Percentiles rank a stretch among this genome's conserved stretches.
phyloP scores from a whole-genome alignment of 2,888 invertebrate species.

The Argyresthia goedartella region DNA sequence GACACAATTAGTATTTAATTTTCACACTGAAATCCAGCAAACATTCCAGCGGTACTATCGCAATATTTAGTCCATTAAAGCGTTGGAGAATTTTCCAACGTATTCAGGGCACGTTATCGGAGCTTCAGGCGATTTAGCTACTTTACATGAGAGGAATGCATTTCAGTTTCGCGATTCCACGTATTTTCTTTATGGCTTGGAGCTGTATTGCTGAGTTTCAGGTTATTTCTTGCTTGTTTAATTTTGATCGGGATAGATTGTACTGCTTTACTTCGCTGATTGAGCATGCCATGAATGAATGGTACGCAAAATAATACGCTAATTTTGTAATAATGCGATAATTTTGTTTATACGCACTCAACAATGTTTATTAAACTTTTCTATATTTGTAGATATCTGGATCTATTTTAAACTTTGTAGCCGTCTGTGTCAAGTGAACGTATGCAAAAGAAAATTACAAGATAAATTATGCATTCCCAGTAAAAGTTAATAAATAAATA shows the following conservation, averaged over 20 bases:
- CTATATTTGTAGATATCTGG: too few species aligned
- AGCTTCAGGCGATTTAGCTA: constrained; percentile 3
- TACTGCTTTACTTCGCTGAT: too few species aligned
- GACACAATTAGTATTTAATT: too few species aligned
- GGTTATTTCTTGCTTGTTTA: background rate
- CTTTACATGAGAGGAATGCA: constrained; percentile 3
- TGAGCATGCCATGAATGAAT: background rate
- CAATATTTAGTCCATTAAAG: constrained; percentile 3
- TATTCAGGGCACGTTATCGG: constrained; percentile 3
- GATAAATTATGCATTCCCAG: too few species aligned
- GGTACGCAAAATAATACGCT: too few species aligned
- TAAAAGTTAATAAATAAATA: too few species aligned
- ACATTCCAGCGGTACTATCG: background rate
- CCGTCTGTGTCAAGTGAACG: too few species aligned
- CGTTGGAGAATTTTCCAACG: constrained; percentile 1
- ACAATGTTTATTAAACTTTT: too few species aligned
- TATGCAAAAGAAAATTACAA: too few species aligned
- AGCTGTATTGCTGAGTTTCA: background rate
- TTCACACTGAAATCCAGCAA: background rate
- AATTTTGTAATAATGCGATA: too few species aligned
- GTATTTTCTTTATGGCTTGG: background rate
- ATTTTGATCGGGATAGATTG: background rate
- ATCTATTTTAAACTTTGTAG: too few species aligned
- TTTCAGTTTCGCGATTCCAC: background rate
- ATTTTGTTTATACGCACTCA: too few species aligned